A percentile compares a stretch with the other conserved stretches of the same genome.
Evolutionary conservation across 2,113 vertebrate species (phyloP).

Genomic region (Rynchops niger): DNA sequence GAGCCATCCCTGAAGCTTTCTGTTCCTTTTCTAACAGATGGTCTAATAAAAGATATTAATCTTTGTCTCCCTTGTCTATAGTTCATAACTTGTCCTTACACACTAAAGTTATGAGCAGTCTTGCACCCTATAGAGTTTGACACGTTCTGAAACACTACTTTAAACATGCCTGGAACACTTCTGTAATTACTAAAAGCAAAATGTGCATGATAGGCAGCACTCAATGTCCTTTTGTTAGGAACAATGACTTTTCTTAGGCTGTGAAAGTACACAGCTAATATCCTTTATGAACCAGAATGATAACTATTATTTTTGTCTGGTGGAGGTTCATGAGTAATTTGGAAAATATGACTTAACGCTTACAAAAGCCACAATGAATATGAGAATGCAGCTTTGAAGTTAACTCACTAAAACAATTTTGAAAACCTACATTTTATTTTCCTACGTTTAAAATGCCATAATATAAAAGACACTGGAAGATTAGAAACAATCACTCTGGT

Average conservation of each 20-base stretch:
- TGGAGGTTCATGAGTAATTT: background rate
- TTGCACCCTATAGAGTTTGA: background rate
- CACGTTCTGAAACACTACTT: background rate
- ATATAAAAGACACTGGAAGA: background rate
- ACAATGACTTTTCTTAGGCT: background rate
- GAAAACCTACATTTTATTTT: background rate
- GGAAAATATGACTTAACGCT: background rate
- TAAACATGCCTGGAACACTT: background rate
- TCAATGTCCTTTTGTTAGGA: background rate
- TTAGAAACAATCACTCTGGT: background rate
- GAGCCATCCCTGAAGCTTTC: background rate
- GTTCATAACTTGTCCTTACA: background rate
- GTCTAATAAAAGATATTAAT: background rate
- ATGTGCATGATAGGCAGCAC: background rate
- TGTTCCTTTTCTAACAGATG: background rate
- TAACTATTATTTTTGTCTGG: background rate
- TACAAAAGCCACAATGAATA: background rate
- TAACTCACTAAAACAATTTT: background rate
- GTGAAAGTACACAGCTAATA: background rate
- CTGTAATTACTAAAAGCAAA: background rate
- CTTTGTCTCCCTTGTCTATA: background rate
- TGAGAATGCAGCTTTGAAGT: background rate
- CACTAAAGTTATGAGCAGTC: background rate
- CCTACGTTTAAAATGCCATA: background rate
- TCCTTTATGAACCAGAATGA: background rate